These are phyloP conservation scores for Brotula barbata DNA, from an alignment of 2,797 vertebrate species.

Conservation along the genomic window DNA sequence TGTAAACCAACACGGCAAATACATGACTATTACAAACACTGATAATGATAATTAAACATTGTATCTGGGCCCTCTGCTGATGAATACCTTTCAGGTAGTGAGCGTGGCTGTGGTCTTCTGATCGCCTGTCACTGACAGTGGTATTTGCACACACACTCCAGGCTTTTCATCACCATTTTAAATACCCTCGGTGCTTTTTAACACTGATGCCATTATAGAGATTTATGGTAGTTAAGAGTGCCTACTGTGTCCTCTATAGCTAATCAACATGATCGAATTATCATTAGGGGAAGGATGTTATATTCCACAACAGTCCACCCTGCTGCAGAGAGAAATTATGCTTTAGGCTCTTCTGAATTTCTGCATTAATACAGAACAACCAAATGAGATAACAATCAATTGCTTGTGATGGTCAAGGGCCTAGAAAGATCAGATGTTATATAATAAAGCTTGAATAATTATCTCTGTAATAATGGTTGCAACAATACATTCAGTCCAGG, in stretches of 20 bases:
- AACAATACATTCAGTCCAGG: too few species aligned
- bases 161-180: conserved; percentile 54
- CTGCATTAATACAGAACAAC: conserved; percentile 15
- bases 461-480: conserved; percentile 48
- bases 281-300: conserved; percentile 55
- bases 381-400: conserved; percentile 40
- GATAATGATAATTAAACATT: conserved; percentile 75
- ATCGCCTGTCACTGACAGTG: conserved; percentile 53
- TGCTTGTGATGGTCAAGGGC: too few species aligned
- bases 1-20: conserved; percentile 74
- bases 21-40: conserved; percentile 71
- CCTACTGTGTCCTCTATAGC: conserved; percentile 56
- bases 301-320: not conserved
- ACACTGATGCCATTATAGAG: conserved; percentile 57
- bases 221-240: conserved; percentile 58
- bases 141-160: conserved; percentile 39
- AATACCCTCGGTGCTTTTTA: conserved; percentile 63
- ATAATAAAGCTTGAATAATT: conserved; percentile 44
- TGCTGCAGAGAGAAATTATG: too few species aligned
- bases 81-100: conserved; percentile 76
- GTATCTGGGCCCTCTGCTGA: conserved; percentile 64
- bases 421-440: conserved; percentile 34
- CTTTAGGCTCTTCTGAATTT: too few species aligned
- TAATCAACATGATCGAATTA: conserved; percentile 61
- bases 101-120: conserved; percentile 64